Base-by-base conservation (phyloP, 2,888 invertebrate species). In the Apamea crenata region DNA sequence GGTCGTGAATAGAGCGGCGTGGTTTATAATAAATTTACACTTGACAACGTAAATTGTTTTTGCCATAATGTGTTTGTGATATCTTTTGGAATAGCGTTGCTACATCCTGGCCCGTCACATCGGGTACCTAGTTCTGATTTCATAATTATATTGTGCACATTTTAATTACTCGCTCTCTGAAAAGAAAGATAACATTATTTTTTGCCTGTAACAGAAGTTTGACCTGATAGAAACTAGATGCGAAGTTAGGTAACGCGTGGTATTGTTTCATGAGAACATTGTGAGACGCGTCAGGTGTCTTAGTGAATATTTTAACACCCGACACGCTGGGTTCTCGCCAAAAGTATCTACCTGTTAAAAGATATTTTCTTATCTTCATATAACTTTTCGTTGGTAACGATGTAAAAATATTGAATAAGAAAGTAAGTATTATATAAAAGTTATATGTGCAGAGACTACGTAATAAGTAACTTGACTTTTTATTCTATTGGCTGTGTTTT, bases 11-110 rank as follows among this genome's bases (percentile, higher is more conserved):
- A 94, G 92, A 86, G 86, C 88, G 80, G 87, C 81, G 88, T 88
- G 91, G 89, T 92, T 93, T 87, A 87, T 88, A 92, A 94, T 94
- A 95, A 95, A 94, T 95, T 92, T 93, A 90, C 89, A 88, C 92
- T 93, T 93, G 94, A 94, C 93, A 91, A 87, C 86, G 88, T 88
- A 91, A 93, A 93, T 92, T 91, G 88, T 88, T 91, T 85, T 89
- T 88, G 88, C 87, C 87, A 90, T 91, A 90, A 88, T 80, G 87
- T 90, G 90, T 91, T 91, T 89, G 86, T 90, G 83, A 83, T 85
- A 80, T 85, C 79, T 85, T 87, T 86, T 81, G 66, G 85, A 88
- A 81, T 78, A 84, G 68, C 25, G 61, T 81, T 73, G 79, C 77
- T 50, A 82, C 83, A 82, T 89, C 87, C 90, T 86, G 86, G 78